These are phyloP conservation scores for Luehdorfia chinensis DNA, from an alignment of 1,140 invertebrate species.

Conservation along the genomic window DNA sequence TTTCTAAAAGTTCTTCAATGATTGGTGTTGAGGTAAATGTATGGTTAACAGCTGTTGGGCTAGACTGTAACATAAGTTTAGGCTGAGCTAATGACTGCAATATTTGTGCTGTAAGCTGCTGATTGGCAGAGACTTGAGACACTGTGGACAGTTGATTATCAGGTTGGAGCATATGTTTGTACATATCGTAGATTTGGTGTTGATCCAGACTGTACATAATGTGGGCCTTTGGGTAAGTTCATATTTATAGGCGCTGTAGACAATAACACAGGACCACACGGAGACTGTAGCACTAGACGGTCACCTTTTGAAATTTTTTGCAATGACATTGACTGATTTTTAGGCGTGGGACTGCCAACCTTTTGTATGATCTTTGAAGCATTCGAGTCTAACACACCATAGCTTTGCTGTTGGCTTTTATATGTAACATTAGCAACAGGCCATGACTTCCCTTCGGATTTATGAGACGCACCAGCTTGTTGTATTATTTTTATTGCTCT, in stretches of 20 bases:
- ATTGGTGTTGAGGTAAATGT: conserved; percentile 28
- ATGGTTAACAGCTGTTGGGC: conserved; percentile 40
- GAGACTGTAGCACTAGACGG: conserved; percentile 63
- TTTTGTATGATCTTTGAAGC: conserved; percentile 66
- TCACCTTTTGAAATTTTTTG: conserved; percentile 63
- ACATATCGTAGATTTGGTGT: conserved; percentile 68
- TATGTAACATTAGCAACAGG: conserved; percentile 58
- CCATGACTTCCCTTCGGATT: conserved; percentile 60
- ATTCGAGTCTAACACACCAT: conserved; percentile 51
- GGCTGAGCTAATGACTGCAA: conserved; percentile 69
- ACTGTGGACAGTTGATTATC: conserved; percentile 59
- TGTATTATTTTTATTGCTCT: conserved; percentile 71
- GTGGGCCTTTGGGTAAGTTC: conserved; percentile 60
- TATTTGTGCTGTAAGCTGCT: conserved; percentile 72
- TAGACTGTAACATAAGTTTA: conserved; percentile 56
- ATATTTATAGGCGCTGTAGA: conserved; percentile 59
- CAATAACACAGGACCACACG: conserved; percentile 62
- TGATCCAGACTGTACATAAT: conserved; percentile 66
- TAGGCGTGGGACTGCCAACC: conserved; percentile 60
- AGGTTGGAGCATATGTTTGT: conserved; percentile 59
- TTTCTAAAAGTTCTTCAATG: conserved; percentile 42
- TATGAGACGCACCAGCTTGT: conserved; percentile 52
- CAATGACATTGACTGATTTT: conserved; percentile 46
- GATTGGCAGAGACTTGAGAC: conserved; percentile 66
- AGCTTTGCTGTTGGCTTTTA: conserved; percentile 42